Evolutionary conservation across 30 jellyfish, hydroid and myxozoan species (phyloP), one percentile per base, ranked within the genome.

Genomic region (Turritopsis dohrnii): DNA sequence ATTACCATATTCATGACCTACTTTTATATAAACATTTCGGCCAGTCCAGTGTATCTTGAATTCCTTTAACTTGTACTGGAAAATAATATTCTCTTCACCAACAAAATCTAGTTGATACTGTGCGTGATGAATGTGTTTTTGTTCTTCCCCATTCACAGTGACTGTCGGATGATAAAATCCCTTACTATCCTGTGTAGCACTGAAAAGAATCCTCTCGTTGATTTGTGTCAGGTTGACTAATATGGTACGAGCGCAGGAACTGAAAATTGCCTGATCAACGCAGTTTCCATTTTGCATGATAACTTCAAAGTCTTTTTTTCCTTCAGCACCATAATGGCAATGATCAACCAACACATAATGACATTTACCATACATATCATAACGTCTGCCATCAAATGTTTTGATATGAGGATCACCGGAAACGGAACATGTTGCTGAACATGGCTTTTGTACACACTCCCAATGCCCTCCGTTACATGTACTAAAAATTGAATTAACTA

Each of bases 321-420:
- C 71, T 0, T 74, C 84, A 69, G 95, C 81, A 71, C 88, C 87
- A 53, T 80, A 86, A 75, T 89, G 99, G 53, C 99, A 94, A 73
- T 94, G 97, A 29, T 94, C 99, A 20, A 84, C 96, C 60, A 94
- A 89, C 1, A 89, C 96, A 85, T 94, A 94, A 22, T 91, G 88
- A 81, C 99, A 94, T 77, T 89, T 89, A 16, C 99, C 99, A 71
- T 76, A 87, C 97, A 94, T 94, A 18, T 92, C 93, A 75, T 94
- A 94, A 0, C 90, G 53, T 76, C 87, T 89, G 66, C 99, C 99
- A 60, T 94, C 99, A 81, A 89, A 94, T 71, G 99, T 94, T 71
- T 89, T 88, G 73, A 94, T 81, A 72, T 94, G 99, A 23, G 96
- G 96, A 74, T 94, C 99, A 1, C 99, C 99, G 60, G 85, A 90